Conservation (phyloP, 2,888 invertebrate genomes). For the Daptonema setosum region DNA sequence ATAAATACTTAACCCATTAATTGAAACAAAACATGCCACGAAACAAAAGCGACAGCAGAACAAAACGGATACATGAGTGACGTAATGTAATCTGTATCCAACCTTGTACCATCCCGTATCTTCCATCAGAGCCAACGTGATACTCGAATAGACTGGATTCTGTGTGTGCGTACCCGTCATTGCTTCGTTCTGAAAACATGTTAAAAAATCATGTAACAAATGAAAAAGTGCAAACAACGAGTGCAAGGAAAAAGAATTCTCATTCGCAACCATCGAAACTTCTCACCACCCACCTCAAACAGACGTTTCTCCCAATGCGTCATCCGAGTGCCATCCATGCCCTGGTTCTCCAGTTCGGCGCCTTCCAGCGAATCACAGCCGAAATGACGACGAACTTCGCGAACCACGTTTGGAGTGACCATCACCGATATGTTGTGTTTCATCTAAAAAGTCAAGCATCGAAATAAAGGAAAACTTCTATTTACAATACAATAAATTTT, state of each 20-base stretch:
- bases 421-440: slow-evolving; percentile 56
- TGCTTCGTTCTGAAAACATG: slow-evolving; percentile 92
- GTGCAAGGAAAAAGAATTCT: no score
- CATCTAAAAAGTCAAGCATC: neutral
- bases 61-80: no score
- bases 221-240: no score
- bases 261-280: no score
- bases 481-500: neutral
- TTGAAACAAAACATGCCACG: no score
- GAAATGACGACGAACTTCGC: slow-evolving; percentile 67
- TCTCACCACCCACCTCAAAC: slow-evolving; percentile 70
- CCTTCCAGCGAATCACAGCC: slow-evolving; percentile 68
- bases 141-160: slow-evolving; percentile 79
- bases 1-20: no score
- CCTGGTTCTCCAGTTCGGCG: slow-evolving; percentile 91
- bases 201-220: neutral
- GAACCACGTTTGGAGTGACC: slow-evolving; percentile 67
- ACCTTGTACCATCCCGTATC: slow-evolving; percentile 60
- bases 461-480: neutral
- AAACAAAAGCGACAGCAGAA: no score
- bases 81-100: slow-evolving; percentile 21
- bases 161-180: slow-evolving; percentile 99
- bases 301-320: slow-evolving; percentile 98
- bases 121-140: slow-evolving; percentile 86
- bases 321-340: slow-evolving; percentile 80